Evolutionary conservation across 2,113 vertebrate genomes (phyloP).

Genomic region (Sinocyclocheilus maitianheensis): DNA sequence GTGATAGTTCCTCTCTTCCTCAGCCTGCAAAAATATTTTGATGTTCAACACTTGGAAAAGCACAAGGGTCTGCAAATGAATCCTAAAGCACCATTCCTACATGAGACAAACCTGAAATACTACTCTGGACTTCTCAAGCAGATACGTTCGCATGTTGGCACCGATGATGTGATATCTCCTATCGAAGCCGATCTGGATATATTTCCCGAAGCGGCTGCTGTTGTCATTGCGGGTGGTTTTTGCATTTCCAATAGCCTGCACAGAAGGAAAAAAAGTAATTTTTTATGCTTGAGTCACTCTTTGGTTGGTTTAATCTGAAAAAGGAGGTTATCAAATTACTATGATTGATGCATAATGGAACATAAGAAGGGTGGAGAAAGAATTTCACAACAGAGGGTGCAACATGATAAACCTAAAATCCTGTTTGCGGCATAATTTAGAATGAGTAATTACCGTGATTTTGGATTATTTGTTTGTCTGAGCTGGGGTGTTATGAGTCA

Average conservation of each 20-base stretch:
- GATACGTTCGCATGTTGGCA: slow-evolving; percentile 93
- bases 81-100: not conserved
- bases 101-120: slow-evolving; percentile 86
- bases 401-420: not conserved
- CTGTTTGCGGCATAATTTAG: not conserved
- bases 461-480: not conserved
- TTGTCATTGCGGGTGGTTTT: slow-evolving; percentile 70
- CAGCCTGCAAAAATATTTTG: slow-evolving; percentile 75
- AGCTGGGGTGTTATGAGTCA: not conserved
- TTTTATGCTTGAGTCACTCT: not conserved
- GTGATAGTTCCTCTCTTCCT: slow-evolving; percentile 94
- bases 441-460: not conserved
- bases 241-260: slow-evolving; percentile 91
- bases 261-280: not conserved
- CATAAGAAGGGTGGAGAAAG: slow-evolving; percentile 10
- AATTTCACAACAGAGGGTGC: slow-evolving; percentile 3
- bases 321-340: slow-evolving; percentile 1
- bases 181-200: slow-evolving; percentile 93
- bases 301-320: not conserved
- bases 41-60: not conserved
- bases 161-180: slow-evolving; percentile 86
- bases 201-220: slow-evolving; percentile 94
- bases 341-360: not conserved
- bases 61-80: not conserved
- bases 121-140: slow-evolving; percentile 93